These are phyloP conservation scores for Ochlodes sylvanus DNA, from an alignment of 2,888 invertebrate genomes.

Conservation along the genomic window DNA sequence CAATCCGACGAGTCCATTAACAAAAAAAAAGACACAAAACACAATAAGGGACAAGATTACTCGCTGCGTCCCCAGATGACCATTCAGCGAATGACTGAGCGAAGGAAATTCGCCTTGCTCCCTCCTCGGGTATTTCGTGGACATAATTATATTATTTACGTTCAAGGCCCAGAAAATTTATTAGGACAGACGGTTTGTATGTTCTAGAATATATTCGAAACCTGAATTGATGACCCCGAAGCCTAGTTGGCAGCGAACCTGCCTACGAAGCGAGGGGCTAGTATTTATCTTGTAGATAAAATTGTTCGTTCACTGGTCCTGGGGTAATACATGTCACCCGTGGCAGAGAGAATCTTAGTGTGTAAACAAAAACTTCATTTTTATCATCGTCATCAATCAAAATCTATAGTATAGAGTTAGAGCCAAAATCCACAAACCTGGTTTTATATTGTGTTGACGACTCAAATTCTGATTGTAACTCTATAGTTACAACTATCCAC, in stretches of 20 bases:
- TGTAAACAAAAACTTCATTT: neutral
- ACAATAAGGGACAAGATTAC: conserved; percentile 31
- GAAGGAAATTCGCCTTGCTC: conserved; percentile 19
- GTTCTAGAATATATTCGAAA: neutral
- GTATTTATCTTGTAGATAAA: no score
- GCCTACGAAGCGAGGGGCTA: no score
- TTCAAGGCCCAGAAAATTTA: conserved; percentile 3
- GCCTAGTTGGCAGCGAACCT: no score
- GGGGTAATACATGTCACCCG: no score
- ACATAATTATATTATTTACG: conserved; percentile 17
- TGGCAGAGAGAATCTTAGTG: no score
- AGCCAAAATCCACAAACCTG: no score
- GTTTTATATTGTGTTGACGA: no score
- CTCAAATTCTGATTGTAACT: no score
- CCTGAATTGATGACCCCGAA: neutral
- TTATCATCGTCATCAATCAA: neutral
- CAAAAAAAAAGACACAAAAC: conserved; percentile 24
- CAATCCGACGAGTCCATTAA: conserved; percentile 25
- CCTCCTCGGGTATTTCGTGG: conserved; percentile 13
- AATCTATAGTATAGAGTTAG: no score
- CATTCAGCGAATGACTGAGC: conserved; percentile 21
- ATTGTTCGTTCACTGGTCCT: no score
- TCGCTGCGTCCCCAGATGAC: conserved; percentile 21
- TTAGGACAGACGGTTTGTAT: neutral
- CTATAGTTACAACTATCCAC: no score